These are phyloP conservation scores for Hydrochoerus hydrochaeris DNA, from an alignment of 2,113 vertebrate genomes.

Conservation along the genomic window DNA sequence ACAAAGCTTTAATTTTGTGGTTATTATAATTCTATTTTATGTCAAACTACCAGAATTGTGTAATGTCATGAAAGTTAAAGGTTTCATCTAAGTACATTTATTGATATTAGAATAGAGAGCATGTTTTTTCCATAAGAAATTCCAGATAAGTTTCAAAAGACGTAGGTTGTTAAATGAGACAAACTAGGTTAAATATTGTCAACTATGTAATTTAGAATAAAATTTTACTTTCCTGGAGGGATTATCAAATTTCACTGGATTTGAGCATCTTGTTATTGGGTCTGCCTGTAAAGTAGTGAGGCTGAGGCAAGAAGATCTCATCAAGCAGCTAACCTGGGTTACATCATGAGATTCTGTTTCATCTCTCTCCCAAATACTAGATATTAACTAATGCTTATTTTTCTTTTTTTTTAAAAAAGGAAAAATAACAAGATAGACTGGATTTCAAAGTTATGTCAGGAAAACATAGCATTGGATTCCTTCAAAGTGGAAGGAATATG, in stretches of 20 bases:
- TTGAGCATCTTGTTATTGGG: neutral
- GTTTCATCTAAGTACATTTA: conserved; percentile 66
- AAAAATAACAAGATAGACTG: neutral
- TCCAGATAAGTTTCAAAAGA: conserved; percentile 53
- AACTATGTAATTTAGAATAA: conserved; percentile 50
- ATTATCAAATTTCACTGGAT: conserved; percentile 35
- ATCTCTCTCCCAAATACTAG: neutral
- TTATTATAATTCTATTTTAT: neutral
- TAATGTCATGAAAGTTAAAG: conserved; percentile 67
- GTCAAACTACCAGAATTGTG: conserved; percentile 70
- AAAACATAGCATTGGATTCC: neutral
- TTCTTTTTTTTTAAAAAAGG: neutral
- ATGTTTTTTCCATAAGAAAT: conserved; percentile 70
- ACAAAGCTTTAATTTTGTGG: neutral
- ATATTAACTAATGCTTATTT: neutral
- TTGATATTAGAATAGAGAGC: conserved; percentile 28
- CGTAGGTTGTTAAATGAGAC: conserved; percentile 43
- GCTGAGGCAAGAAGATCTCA: neutral
- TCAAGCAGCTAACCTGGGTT: neutral
- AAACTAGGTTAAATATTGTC: neutral
- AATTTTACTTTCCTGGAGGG: conserved; percentile 58
- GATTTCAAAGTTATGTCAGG: neutral
- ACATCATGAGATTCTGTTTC: neutral
- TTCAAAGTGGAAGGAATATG: neutral
- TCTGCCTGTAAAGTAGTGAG: neutral